These are phyloP conservation scores for Poeciliopsis retropinna DNA, from an alignment of 2,113 vertebrate species.

Conservation along the genomic window DNA sequence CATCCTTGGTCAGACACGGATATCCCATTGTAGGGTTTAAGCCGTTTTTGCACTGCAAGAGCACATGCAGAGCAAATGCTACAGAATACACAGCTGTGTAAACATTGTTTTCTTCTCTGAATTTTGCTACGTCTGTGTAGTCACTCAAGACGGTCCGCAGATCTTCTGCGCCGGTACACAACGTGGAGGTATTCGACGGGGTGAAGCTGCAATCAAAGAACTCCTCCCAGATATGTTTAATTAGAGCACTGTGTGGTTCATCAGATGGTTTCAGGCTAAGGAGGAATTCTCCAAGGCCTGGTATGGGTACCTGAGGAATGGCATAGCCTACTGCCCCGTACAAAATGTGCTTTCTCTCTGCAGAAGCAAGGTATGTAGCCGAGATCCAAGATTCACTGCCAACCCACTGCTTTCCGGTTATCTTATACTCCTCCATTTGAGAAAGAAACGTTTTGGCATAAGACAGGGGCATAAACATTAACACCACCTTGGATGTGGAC, in stretches of 20 bases:
- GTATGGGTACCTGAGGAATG: slow-evolving; percentile 52
- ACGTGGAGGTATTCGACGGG: slow-evolving; percentile 38
- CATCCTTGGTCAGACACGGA: slow-evolving; percentile 51
- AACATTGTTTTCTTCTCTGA: slow-evolving; percentile 65
- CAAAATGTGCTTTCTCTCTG: slow-evolving; percentile 38
- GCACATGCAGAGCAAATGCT: slow-evolving; percentile 61
- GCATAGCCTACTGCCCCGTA: slow-evolving; percentile 69
- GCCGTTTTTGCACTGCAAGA: slow-evolving; percentile 65
- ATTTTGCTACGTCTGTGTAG: slow-evolving; percentile 63
- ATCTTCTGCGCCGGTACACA: slow-evolving; percentile 66
- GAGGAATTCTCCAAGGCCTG: slow-evolving; percentile 60
- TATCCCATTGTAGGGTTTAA: slow-evolving; percentile 65
- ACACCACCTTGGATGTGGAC: slow-evolving; percentile 62
- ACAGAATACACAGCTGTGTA: slow-evolving; percentile 69
- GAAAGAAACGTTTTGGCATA: slow-evolving; percentile 28
- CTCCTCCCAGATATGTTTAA: slow-evolving; percentile 54
- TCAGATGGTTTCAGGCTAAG: slow-evolving; percentile 59
- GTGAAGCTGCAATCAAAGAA: slow-evolving; percentile 62
- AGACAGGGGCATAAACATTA: slow-evolving; percentile 57
- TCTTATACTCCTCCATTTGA: slow-evolving; percentile 40
- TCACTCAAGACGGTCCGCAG: slow-evolving; percentile 54
- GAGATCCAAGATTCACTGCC: slow-evolving; percentile 68
- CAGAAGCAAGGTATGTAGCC: slow-evolving; percentile 44
- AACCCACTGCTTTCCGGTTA: slow-evolving; percentile 69
- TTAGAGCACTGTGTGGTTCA: slow-evolving; percentile 41